A percentile compares a stretch with the other conserved stretches of the same genome.
phyloP scores from a whole-genome alignment of 2,888 invertebrate species.

The Dolomedes plantarius region DNA sequence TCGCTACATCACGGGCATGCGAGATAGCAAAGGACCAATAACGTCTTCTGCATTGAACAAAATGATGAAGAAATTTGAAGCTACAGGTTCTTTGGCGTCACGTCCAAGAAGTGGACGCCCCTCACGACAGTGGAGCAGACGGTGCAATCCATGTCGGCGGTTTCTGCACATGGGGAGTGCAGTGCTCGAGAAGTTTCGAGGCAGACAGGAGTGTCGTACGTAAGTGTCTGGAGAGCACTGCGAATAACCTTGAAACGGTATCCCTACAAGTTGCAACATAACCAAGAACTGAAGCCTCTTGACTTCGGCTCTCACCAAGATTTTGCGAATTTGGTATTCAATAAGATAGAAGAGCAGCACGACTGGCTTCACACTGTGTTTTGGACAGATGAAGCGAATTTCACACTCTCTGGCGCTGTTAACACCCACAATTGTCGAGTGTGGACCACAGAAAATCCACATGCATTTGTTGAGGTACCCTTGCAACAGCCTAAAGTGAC shows the following conservation, averaged over 20 bases:
- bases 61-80: constrained; percentile 14
- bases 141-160: neutral
- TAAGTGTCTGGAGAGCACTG: constrained; percentile 15
- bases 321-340: constrained; percentile 19
- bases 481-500: constrained; percentile 17
- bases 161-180: constrained; percentile 2
- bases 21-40: neutral
- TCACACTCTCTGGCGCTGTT: constrained; percentile 21
- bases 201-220: neutral
- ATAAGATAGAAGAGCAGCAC: constrained; percentile 21
- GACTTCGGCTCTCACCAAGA: constrained; percentile 16
- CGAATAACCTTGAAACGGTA: constrained; percentile 16
- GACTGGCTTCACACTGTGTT: constrained; percentile 37
- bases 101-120: constrained; percentile 14
- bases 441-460: constrained; percentile 29
- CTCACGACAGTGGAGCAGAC: constrained; percentile 30
- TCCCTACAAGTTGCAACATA: constrained; percentile 22
- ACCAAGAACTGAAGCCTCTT: constrained; percentile 15
- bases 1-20: constrained; percentile 1
- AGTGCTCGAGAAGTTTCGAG: constrained; percentile 19
- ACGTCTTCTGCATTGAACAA: neutral
- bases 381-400: constrained; percentile 35
- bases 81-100: constrained; percentile 14
- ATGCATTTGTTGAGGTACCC: constrained; percentile 29
- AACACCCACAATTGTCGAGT: constrained; percentile 32